Percentiles rank a stretch among this genome's conserved stretches.
Conservation (phyloP, 2,888 invertebrate genomes). For the Protodeltote pygarga region DNA sequence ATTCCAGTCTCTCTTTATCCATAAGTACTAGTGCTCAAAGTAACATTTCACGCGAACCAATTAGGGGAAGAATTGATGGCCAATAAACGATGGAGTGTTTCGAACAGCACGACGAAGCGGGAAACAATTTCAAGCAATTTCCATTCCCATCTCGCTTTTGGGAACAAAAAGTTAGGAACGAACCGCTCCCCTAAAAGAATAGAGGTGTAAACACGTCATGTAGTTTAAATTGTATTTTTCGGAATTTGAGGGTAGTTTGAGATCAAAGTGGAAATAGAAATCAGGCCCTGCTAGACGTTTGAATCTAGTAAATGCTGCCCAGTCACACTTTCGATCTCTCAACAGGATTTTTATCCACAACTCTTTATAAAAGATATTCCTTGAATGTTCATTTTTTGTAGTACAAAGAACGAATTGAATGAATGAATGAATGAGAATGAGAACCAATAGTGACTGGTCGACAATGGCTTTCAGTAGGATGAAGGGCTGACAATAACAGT, state of each 20-base stretch:
- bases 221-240: slow-evolving; percentile 7
- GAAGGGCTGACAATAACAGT: no score
- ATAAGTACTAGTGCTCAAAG: slow-evolving; percentile 46
- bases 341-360: no score
- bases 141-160: slow-evolving; percentile 47
- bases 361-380: no score
- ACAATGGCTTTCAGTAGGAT: no score
- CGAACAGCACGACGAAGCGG: slow-evolving; percentile 51
- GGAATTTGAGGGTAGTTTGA: background rate
- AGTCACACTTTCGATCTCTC: no score
- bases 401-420: no score
- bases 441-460: no score
- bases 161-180: slow-evolving; percentile 42
- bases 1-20: slow-evolving; percentile 32
- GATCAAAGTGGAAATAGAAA: no score
- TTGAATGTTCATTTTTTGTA: no score
- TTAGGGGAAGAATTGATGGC: slow-evolving; percentile 73
- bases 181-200: slow-evolving; percentile 7
- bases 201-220: slow-evolving; percentile 1
- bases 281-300: no score
- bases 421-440: no score
- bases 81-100: slow-evolving; percentile 63
- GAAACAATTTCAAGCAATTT: slow-evolving; percentile 60
- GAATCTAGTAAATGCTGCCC: no score
- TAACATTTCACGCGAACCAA: slow-evolving; percentile 67